Conservation (phyloP, 2,797 vertebrate genomes). For the Karalla daura region DNA sequence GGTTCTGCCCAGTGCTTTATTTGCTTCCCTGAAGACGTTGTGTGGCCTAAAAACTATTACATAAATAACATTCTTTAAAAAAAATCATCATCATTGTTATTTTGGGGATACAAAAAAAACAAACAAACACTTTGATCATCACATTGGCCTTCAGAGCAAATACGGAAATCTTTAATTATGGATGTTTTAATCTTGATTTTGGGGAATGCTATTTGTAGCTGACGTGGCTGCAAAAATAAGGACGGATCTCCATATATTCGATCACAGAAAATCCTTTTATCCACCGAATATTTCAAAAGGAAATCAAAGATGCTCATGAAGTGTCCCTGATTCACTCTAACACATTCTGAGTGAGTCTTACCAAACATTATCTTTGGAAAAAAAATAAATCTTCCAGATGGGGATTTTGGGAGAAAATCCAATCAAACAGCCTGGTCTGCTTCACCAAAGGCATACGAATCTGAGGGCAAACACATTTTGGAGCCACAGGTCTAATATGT, state of each 20-base stretch:
- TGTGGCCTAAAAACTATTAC: background rate
- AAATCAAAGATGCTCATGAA: background rate
- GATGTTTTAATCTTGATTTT: background rate
- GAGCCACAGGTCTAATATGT: conserved; percentile 14
- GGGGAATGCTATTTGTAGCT: background rate
- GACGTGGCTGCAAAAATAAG: background rate
- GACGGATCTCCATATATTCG: background rate
- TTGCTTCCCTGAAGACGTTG: background rate
- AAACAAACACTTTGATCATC: background rate
- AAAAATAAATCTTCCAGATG: background rate
- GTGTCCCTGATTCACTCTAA: background rate
- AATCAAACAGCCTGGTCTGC: background rate
- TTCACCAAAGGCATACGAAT: background rate
- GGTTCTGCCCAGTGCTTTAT: background rate
- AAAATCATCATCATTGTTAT: background rate
- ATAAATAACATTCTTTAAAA: background rate
- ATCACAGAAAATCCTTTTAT: background rate
- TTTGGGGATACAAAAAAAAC: background rate
- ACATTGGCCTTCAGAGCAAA: no score
- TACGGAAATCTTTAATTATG: background rate
- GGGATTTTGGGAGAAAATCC: background rate
- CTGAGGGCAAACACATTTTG: background rate
- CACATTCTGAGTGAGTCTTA: background rate
- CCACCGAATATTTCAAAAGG: background rate
- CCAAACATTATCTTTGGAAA: background rate